Evolutionary conservation across 2,888 invertebrate genomes (phyloP).

Genomic region (Leucania comma): DNA sequence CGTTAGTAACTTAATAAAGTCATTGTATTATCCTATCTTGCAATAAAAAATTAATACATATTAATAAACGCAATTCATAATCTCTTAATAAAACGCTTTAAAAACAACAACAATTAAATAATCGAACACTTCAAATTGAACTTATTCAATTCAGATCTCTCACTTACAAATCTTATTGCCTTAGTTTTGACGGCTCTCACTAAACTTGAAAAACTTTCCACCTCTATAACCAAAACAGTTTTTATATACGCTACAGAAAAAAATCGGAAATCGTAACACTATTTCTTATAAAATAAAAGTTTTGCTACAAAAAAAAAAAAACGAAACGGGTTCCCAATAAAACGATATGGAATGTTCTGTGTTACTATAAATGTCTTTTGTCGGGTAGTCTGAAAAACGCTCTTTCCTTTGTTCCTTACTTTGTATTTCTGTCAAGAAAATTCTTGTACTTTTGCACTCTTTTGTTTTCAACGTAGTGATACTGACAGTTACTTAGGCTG

Average conservation of each 20-base stretch:
- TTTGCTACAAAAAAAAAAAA: slow-evolving; percentile 49
- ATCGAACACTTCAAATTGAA: slow-evolving; percentile 3
- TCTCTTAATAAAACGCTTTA: neutral
- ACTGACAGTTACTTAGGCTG: neutral
- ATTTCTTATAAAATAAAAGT: slow-evolving; percentile 61
- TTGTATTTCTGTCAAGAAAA: slow-evolving; percentile 39
- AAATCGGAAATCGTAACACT: slow-evolving; percentile 45
- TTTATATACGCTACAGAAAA: slow-evolving; percentile 22
- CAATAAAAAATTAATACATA: too few species aligned
- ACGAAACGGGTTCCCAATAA: slow-evolving; percentile 63
- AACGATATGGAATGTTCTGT: slow-evolving; percentile 65
- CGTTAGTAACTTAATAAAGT: too few species aligned
- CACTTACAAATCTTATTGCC: slow-evolving; percentile 17
- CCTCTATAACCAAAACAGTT: slow-evolving; percentile 28
- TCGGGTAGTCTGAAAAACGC: slow-evolving; percentile 51
- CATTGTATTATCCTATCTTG: too few species aligned
- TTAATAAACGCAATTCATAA: too few species aligned
- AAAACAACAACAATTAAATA: slow-evolving; percentile 6
- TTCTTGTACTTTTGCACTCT: slow-evolving; percentile 23
- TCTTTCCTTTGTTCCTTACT: slow-evolving; percentile 36
- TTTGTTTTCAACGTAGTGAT: slow-evolving; percentile 4
- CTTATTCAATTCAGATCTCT: slow-evolving; percentile 17
- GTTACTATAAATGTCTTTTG: slow-evolving; percentile 62
- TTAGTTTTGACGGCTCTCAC: slow-evolving; percentile 23
- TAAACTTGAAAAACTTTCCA: slow-evolving; percentile 19